A percentile compares a stretch with the other conserved stretches of the same genome.
Evolutionary conservation across 2,888 invertebrate genomes (phyloP).

Genomic region (Dynastes tityus): DNA sequence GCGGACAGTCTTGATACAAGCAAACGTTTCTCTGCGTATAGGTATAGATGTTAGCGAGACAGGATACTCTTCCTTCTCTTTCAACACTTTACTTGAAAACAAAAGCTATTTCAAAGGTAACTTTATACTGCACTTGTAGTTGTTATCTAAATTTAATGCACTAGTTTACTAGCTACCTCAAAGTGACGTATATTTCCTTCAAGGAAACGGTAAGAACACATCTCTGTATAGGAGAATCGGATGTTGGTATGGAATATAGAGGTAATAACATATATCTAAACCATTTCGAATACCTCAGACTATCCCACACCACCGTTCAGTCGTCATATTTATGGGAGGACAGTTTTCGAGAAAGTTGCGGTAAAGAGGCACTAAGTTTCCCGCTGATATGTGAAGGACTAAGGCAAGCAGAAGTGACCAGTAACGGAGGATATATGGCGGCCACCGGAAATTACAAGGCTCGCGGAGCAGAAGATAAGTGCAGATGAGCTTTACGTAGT

Average conservation of each 20-base stretch:
- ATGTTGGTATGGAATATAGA: neutral
- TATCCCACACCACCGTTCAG: neutral
- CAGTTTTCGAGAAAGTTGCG: slow-evolving; percentile 46
- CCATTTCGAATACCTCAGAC: slow-evolving; percentile 22
- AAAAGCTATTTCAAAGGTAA: no score
- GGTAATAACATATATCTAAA: slow-evolving; percentile 40
- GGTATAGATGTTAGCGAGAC: no score
- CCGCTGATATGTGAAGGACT: slow-evolving; percentile 44
- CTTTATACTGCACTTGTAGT: no score
- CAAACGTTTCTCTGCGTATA: no score
- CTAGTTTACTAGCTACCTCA: no score
- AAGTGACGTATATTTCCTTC: no score
- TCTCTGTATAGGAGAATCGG: neutral
- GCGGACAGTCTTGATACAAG: no score
- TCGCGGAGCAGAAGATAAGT: slow-evolving; percentile 58
- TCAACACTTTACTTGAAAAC: no score
- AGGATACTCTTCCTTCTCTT: no score
- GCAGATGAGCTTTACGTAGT: slow-evolving; percentile 56
- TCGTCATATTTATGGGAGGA: slow-evolving; percentile 46
- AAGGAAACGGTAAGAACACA: neutral
- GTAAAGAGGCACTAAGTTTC: slow-evolving; percentile 50
- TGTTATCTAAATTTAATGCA: no score
- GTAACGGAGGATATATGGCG: slow-evolving; percentile 61
- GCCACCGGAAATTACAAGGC: slow-evolving; percentile 63
- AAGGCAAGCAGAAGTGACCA: slow-evolving; percentile 56